These are phyloP conservation scores for Trichonephila clavipes DNA, from an alignment of 1,140 invertebrate genomes.

Conservation along the genomic window DNA sequence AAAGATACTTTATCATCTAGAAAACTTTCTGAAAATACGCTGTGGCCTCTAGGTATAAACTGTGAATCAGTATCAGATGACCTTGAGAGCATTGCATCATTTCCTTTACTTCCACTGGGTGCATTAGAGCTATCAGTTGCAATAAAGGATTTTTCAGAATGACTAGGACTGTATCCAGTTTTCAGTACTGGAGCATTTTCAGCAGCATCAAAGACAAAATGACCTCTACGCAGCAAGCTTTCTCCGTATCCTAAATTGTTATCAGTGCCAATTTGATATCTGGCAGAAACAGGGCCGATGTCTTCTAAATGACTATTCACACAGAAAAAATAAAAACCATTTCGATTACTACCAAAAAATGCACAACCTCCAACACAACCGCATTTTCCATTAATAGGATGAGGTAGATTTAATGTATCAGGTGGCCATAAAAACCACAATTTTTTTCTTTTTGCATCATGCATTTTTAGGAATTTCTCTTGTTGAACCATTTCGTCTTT, in stretches of 20 bases:
- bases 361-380: conserved; percentile 96
- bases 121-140: conserved; percentile 57
- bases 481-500: conserved; percentile 78
- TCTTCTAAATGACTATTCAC: conserved; percentile 58
- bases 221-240: conserved; percentile 92
- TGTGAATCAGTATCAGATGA: conserved; percentile 66
- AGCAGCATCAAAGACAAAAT: conserved; percentile 84
- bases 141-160: conserved; percentile 76
- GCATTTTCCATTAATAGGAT: conserved; percentile 86
- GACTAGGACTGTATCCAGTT: conserved; percentile 57
- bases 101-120: conserved; percentile 48
- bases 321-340: conserved; percentile 76
- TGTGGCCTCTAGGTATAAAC: conserved; percentile 52
- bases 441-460: conserved; percentile 93
- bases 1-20: conserved; percentile 69
- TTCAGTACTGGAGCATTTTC: conserved; percentile 33
- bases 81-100: conserved; percentile 56
- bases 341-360: conserved; percentile 90
- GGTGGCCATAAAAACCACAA: conserved; percentile 96
- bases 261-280: conserved; percentile 81
- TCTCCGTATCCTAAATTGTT: conserved; percentile 93
- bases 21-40: conserved; percentile 68
- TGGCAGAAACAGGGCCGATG: conserved; percentile 42
- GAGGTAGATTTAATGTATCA: conserved; percentile 83
- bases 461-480: conserved; percentile 88